These are phyloP conservation scores for Fregetta grallaria DNA, from an alignment of 2,113 vertebrate genomes.

Conservation along the genomic window DNA sequence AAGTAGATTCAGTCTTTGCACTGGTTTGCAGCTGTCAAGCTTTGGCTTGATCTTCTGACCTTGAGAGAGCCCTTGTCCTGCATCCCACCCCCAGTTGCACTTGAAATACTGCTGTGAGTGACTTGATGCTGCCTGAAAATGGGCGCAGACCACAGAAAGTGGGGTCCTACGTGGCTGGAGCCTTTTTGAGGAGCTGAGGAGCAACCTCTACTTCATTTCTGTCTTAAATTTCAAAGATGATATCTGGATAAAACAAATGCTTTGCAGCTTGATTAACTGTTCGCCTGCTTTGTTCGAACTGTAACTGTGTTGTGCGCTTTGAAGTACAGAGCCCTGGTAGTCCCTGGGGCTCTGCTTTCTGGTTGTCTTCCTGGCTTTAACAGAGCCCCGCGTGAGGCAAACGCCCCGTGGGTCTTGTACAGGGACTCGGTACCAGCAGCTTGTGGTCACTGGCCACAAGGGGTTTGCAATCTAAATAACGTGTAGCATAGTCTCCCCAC, in stretches of 20 bases:
- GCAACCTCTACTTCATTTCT: background rate
- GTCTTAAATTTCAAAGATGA: background rate
- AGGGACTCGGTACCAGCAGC: accelerated
- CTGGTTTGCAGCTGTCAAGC: background rate
- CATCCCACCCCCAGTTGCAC: background rate
- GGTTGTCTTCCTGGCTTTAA: background rate
- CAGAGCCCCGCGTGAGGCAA: background rate
- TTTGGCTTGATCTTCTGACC: background rate
- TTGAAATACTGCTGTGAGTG: background rate
- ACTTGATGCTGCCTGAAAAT: background rate
- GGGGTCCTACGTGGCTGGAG: background rate
- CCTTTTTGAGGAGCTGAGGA: background rate
- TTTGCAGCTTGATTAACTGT: background rate
- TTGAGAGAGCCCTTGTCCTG: background rate
- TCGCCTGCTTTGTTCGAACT: background rate
- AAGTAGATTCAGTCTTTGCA: background rate
- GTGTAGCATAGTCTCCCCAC: background rate
- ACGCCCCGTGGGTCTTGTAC: background rate
- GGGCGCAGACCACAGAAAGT: background rate
- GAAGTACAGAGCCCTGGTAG: background rate
- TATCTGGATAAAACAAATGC: background rate
- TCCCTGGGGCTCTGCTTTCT: background rate
- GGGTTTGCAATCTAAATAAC: background rate
- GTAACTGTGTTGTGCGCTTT: accelerated
- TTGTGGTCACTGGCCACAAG: background rate